phyloP scores from a whole-genome alignment of 2,888 invertebrate species.

The Ophion slaviceki region DNA sequence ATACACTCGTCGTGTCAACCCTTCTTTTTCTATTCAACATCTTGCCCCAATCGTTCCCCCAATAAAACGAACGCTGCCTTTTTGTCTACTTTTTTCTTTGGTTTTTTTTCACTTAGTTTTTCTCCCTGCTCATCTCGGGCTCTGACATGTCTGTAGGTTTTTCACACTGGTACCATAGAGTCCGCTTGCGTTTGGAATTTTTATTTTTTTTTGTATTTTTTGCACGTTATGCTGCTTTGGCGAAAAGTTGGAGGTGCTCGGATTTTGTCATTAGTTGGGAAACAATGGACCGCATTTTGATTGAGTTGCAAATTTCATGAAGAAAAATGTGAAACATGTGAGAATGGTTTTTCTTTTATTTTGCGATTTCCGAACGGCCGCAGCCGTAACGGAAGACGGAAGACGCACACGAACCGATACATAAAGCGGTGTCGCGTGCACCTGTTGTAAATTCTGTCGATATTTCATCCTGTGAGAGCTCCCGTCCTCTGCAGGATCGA shows the following conservation, averaged over 20 bases:
- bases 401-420: slow-evolving; percentile 59
- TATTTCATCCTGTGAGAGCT: slow-evolving; percentile 70
- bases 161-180: too few relatives aligned
- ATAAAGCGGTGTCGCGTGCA: slow-evolving; percentile 71
- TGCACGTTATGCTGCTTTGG: too few relatives aligned
- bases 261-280: not conserved
- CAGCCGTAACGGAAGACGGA: not conserved
- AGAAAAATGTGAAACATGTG: not conserved
- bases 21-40: slow-evolving; percentile 47
- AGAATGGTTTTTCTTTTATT: not conserved
- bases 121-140: not conserved
- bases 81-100: not conserved
- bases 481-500: slow-evolving; percentile 49
- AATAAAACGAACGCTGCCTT: slow-evolving; percentile 10
- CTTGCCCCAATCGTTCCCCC: slow-evolving; percentile 25
- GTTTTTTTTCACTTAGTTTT: not conserved
- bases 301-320: not conserved
- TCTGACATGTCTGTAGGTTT: too few relatives aligned
- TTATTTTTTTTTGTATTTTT: too few relatives aligned
- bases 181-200: too few relatives aligned
- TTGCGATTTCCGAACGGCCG: slow-evolving; percentile 1
- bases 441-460: slow-evolving; percentile 73
- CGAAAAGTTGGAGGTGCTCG: not conserved
- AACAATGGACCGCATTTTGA: not conserved
- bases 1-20: slow-evolving; percentile 40